These are phyloP conservation scores for Lithophane leautieri DNA, from an alignment of 2,888 invertebrate species.

Conservation along the genomic window DNA sequence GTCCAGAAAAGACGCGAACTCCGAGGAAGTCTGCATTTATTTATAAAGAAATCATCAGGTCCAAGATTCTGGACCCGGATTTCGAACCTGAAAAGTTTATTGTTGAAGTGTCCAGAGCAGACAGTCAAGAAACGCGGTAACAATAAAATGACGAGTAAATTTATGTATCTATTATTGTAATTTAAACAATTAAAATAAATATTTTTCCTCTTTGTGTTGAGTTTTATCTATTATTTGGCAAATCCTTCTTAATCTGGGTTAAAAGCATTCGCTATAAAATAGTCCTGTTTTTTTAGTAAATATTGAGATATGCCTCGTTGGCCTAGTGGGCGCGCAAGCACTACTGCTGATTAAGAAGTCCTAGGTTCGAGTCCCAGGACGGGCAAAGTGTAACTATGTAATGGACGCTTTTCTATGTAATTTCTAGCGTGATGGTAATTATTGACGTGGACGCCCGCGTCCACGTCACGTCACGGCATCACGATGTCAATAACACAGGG, in stretches of 20 bases:
- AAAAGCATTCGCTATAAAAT: background rate
- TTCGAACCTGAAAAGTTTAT: conserved; percentile 77
- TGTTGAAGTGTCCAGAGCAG: conserved; percentile 51
- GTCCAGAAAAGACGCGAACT: conserved; percentile 90
- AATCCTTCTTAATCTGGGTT: background rate
- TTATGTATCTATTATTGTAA: no score
- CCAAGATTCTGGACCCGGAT: conserved; percentile 76
- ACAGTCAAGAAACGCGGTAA: conserved; percentile 36
- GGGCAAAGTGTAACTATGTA: no score
- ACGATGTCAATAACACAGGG: background rate
- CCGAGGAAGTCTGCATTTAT: conserved; percentile 91
- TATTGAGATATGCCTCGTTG: background rate
- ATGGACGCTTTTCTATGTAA: no score
- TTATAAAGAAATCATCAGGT: conserved; percentile 84
- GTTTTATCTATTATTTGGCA: background rate
- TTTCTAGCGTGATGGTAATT: background rate
- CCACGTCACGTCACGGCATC: background rate
- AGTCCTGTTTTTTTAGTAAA: background rate
- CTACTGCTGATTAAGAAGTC: background rate
- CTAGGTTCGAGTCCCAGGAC: background rate
- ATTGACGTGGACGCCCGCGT: background rate
- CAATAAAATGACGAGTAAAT: background rate
- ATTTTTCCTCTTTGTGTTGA: background rate
- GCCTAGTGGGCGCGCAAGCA: background rate
- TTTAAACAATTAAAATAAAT: background rate